Conservation (phyloP, 2,797 vertebrate species). For the Cygnus olor region DNA sequence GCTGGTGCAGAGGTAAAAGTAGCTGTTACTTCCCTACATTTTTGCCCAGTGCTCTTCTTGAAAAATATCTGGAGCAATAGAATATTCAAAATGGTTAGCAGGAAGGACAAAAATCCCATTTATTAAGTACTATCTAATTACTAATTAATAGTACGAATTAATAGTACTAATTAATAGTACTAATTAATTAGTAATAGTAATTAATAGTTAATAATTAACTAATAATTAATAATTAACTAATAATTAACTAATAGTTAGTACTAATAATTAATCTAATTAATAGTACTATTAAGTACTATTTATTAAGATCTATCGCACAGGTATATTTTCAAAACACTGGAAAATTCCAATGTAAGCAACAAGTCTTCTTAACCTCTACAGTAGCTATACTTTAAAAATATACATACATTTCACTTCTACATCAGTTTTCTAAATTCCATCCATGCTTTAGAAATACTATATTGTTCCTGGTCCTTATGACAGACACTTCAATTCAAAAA, state of each 20-base stretch:
- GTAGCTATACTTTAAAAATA: not conserved
- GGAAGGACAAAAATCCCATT: not conserved
- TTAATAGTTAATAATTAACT: too few relatives aligned
- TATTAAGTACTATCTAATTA: not conserved
- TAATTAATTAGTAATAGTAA: too few relatives aligned
- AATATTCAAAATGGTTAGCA: not conserved
- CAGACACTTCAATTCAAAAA: not conserved
- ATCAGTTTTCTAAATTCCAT: not conserved
- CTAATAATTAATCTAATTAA: too few relatives aligned
- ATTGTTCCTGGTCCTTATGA: not conserved
- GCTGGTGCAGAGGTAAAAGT: not conserved
- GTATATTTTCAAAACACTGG: not conserved
- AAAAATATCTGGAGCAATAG: not conserved
- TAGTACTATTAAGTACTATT: too few relatives aligned
- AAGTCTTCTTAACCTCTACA: not conserved
- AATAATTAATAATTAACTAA: too few relatives aligned
- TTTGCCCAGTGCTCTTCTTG: fast-evolving
- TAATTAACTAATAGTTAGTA: too few relatives aligned
- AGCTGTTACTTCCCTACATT: not conserved
- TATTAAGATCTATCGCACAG: not conserved
- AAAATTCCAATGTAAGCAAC: not conserved
- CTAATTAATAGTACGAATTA: too few relatives aligned
- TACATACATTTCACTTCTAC: not conserved
- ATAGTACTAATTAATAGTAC: too few relatives aligned
- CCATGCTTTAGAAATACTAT: not conserved